Evolutionary conservation across 2,888 invertebrate genomes (phyloP).

Genomic region (Diarsia mendica): DNA sequence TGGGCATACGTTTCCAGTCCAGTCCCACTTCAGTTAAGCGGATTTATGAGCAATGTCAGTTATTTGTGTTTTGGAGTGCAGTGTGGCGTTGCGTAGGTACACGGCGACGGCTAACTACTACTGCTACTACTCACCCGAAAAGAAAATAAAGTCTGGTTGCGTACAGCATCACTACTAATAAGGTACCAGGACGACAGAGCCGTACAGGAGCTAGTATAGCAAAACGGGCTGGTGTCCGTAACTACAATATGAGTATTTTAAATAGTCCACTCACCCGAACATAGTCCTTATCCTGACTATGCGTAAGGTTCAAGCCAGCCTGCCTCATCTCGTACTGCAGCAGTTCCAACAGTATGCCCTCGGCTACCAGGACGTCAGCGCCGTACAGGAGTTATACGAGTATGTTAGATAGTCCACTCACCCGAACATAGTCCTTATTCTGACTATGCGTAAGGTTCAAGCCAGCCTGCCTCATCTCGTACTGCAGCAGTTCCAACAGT

Average conservation of each 20-base stretch:
- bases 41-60: too few relatives aligned
- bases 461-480: slow-evolving; percentile 95
- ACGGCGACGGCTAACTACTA: too few relatives aligned
- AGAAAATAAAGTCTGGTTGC: too few relatives aligned
- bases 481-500: slow-evolving; percentile 93
- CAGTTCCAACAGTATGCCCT: slow-evolving; percentile 94
- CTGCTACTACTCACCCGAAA: too few relatives aligned
- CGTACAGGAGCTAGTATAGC: background rate
- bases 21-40: too few relatives aligned
- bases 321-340: slow-evolving; percentile 95
- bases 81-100: too few relatives aligned
- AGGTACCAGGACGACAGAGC: background rate
- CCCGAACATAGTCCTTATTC: slow-evolving; percentile 97
- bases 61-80: too few relatives aligned
- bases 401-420: slow-evolving; percentile 72
- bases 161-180: too few relatives aligned
- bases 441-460: slow-evolving; percentile 98
- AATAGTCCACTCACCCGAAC: slow-evolving; percentile 90
- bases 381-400: background rate
- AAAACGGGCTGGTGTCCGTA: too few relatives aligned
- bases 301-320: slow-evolving; percentile 96
- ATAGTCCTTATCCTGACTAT: slow-evolving; percentile 98
- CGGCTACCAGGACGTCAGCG: slow-evolving; percentile 90
- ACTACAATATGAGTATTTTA: background rate
- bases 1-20: too few relatives aligned